A percentile compares a stretch with the other conserved stretches of the same genome.
phyloP scores from a whole-genome alignment of 2,888 invertebrate genomes.

The Metacarcinus magister region DNA sequence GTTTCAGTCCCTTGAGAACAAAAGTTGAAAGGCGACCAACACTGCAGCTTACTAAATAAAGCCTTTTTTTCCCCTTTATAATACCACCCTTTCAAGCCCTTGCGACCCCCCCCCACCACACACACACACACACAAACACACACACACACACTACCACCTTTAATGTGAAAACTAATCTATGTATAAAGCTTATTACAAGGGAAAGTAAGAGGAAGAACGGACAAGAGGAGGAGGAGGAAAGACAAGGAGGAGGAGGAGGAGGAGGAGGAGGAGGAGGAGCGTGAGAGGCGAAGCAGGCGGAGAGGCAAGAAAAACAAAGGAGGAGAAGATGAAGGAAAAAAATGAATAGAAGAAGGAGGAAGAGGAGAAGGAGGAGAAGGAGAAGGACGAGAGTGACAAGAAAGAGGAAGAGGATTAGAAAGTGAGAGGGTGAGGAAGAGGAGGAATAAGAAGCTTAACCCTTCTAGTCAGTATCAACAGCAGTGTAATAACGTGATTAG shows the following conservation, averaged over 20 bases:
- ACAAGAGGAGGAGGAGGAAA: too few relatives aligned
- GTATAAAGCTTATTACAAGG: neutral
- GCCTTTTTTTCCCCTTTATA: neutral
- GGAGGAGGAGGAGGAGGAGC: too few relatives aligned
- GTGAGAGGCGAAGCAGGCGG: neutral
- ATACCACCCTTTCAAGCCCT: too few relatives aligned
- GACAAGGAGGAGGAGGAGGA: too few relatives aligned
- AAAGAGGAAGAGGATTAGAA: neutral
- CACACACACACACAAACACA: slow-evolving; percentile 14
- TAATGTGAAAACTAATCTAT: neutral
- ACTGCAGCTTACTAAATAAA: neutral
- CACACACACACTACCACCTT: neutral
- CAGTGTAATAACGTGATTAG: neutral
- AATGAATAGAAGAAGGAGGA: neutral
- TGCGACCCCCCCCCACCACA: too few relatives aligned
- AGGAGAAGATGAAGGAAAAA: neutral
- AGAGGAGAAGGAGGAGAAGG: neutral
- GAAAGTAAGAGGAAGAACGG: too few relatives aligned
- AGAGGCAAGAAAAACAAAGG: neutral
- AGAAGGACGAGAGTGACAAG: neutral
- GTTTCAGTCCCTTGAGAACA: neutral
- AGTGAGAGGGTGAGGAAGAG: neutral
- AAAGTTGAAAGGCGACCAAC: slow-evolving; percentile 1
- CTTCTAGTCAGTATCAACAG: slow-evolving; percentile 5
- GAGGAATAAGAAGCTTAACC: neutral